Percentiles rank a stretch among this genome's conserved stretches.
Conservation (phyloP, 2,797 vertebrate species). For the Galago senegalensis region DNA sequence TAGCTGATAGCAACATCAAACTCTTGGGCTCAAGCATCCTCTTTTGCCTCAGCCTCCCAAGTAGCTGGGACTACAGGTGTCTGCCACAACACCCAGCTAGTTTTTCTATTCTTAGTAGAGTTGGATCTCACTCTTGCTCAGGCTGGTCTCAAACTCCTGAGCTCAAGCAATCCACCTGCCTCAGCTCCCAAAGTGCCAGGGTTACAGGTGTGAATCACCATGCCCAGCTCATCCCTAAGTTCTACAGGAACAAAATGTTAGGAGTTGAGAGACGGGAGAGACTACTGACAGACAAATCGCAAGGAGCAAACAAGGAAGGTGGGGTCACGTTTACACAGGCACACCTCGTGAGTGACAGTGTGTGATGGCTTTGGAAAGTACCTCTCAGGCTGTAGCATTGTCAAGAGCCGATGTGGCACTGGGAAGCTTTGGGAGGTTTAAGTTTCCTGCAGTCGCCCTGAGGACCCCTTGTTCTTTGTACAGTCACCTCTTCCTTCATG, state of each 20-base stretch:
- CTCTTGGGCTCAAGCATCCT: no score
- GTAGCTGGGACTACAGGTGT: no score
- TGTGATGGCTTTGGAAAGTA: not conserved
- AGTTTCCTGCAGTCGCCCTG: not conserved
- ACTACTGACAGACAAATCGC: not conserved
- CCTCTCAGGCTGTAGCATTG: not conserved
- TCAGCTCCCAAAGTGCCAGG: no score
- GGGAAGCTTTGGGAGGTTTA: not conserved
- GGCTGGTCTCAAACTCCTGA: no score
- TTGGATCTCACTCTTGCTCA: no score
- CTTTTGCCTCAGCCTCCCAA: no score
- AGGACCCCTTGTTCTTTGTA: not conserved
- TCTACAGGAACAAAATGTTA: not conserved
- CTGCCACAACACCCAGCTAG: no score
- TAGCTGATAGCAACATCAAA: no score
- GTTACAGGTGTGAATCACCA: no score
- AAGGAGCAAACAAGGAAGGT: not conserved
- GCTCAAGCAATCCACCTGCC: no score
- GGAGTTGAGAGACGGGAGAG: not conserved
- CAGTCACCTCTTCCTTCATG: not conserved
- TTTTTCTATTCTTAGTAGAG: no score
- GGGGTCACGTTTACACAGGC: not conserved
- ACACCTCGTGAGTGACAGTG: not conserved
- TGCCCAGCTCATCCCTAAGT: not conserved
- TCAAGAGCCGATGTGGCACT: not conserved